These are phyloP conservation scores for Hemicentrotus pulcherrimus DNA, from an alignment of 35 echinoderm and acorn worm species.

Conservation along the genomic window DNA sequence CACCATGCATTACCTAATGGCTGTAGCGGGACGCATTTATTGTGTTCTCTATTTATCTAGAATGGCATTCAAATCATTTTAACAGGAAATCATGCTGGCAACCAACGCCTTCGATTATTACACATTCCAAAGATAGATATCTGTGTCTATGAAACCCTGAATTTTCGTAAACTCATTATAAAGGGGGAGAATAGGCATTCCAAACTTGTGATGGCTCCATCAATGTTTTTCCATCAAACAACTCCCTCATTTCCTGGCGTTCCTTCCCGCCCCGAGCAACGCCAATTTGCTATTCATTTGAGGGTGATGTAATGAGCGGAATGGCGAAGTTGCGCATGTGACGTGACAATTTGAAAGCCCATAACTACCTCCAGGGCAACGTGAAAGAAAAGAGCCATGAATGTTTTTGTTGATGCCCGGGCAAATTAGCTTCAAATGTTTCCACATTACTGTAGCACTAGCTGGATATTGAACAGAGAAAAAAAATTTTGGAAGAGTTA, in stretches of 20 bases:
- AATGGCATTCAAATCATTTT: neutral
- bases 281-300: slow-evolving; percentile 9
- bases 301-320: neutral
- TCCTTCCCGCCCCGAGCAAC: neutral
- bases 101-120: neutral
- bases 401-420: neutral
- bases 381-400: neutral
- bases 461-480: too few relatives aligned
- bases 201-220: neutral
- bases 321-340: neutral
- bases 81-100: neutral
- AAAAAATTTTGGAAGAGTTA: too few relatives aligned
- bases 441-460: neutral
- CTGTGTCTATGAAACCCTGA: neutral
- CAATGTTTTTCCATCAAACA: slow-evolving; percentile 13
- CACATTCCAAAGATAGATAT: slow-evolving; percentile 1
- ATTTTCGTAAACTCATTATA: neutral
- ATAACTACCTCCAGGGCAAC: neutral
- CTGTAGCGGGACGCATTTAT: neutral
- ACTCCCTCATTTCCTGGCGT: slow-evolving; percentile 8
- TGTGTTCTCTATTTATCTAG: neutral
- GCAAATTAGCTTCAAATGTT: slow-evolving; percentile 5
- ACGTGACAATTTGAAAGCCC: neutral
- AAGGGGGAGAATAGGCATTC: neutral
- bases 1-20: neutral